Conservation (phyloP, 35 echinoderm and acorn worm species). For the Lytechinus pictus region DNA sequence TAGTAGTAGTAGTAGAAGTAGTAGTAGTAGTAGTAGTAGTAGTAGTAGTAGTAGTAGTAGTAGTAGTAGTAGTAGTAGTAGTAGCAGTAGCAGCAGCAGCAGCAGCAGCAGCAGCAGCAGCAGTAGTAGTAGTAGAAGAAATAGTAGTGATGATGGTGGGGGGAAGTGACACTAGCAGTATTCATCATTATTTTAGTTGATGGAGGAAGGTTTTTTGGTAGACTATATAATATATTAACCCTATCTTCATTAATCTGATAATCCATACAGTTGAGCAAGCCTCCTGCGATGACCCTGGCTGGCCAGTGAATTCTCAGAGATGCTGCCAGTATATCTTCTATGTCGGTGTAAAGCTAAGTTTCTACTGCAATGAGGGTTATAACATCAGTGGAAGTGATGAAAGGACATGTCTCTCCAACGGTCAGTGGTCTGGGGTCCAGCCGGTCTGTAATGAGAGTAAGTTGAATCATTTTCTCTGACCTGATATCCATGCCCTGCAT, state of each 20-base stretch:
- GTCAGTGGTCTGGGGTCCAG: slow-evolving; percentile 49
- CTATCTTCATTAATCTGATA: neutral
- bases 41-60: slow-evolving; percentile 36
- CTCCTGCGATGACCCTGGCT: slow-evolving; percentile 47
- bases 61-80: slow-evolving; percentile 28
- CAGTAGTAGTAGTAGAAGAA: neutral
- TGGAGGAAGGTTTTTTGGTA: too few species aligned
- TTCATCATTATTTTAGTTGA: too few species aligned
- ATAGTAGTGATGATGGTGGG: neutral
- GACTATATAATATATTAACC: neutral
- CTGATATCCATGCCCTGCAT: too few species aligned
- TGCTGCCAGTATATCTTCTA: slow-evolving; percentile 52
- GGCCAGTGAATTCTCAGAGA: slow-evolving; percentile 26
- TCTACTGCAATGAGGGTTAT: slow-evolving; percentile 57
- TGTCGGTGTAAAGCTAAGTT: slow-evolving; percentile 42
- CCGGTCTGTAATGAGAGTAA: slow-evolving; percentile 21
- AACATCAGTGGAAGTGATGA: slow-evolving; percentile 23
- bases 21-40: slow-evolving; percentile 22
- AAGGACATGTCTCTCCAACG: slow-evolving; percentile 27
- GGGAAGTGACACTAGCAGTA: too few species aligned
- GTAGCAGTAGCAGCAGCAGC: neutral
- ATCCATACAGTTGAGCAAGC: neutral
- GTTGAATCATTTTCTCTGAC: neutral
- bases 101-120: neutral
- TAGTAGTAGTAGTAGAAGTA: slow-evolving; percentile 11